Percentiles rank a stretch among this genome's conserved stretches.
phyloP scores from a whole-genome alignment of 2,888 invertebrate genomes.

The Tuberolachnus salignus region DNA sequence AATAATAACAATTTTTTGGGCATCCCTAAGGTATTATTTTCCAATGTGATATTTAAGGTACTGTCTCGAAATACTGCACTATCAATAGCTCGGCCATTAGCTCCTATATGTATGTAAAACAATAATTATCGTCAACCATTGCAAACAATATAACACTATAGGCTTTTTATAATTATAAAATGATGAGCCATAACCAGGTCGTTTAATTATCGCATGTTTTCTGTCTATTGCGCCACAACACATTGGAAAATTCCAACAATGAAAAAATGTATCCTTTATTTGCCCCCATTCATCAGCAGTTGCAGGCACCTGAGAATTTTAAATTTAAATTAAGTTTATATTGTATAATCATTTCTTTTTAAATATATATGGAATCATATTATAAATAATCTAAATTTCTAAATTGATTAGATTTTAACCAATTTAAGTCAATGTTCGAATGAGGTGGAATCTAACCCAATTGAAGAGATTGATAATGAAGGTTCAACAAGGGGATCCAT shows the following conservation, averaged over 20 bases:
- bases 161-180: slow-evolving; percentile 61
- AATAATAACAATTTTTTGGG: slow-evolving; percentile 34
- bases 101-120: slow-evolving; percentile 58
- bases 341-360: neutral
- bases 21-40: slow-evolving; percentile 42
- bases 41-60: slow-evolving; percentile 28
- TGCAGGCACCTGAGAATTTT: slow-evolving; percentile 59
- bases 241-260: too few species aligned
- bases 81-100: slow-evolving; percentile 58
- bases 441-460: slow-evolving; percentile 19
- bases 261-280: slow-evolving; percentile 58
- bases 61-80: slow-evolving; percentile 46
- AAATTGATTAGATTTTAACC: slow-evolving; percentile 26
- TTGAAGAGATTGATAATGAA: slow-evolving; percentile 5
- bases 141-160: slow-evolving; percentile 59
- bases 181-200: slow-evolving; percentile 59
- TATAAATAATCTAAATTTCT: slow-evolving; percentile 12
- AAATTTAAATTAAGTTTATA: slow-evolving; percentile 7
- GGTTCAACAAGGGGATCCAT: slow-evolving; percentile 3
- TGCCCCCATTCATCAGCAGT: slow-evolving; percentile 60
- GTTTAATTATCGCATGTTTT: slow-evolving; percentile 60
- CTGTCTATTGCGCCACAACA: slow-evolving; percentile 60
- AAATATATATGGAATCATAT: slow-evolving; percentile 17
- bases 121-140: slow-evolving; percentile 59
- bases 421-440: slow-evolving; percentile 17